Percentiles rank a stretch among this genome's conserved stretches.
These are phyloP conservation scores for Belgica antarctica DNA, from an alignment of 2,888 invertebrate genomes.

Conservation along the genomic window DNA sequence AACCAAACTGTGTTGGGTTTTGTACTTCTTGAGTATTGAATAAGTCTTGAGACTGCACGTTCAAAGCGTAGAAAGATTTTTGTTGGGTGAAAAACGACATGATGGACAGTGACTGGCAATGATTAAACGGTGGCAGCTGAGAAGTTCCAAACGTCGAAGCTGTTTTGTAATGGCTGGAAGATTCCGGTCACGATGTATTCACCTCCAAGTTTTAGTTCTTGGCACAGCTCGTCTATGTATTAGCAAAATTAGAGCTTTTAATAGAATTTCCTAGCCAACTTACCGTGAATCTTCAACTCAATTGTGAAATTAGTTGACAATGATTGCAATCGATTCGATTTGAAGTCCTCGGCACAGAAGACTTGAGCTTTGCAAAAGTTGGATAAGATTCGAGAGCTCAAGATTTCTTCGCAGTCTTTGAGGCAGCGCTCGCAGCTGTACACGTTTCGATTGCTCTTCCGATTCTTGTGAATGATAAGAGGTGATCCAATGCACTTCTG, in stretches of 20 bases:
- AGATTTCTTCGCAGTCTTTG: slow-evolving; percentile 5
- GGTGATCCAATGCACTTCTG: not conserved
- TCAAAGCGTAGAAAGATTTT: not conserved
- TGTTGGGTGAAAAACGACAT: not conserved
- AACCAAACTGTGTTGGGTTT: not conserved
- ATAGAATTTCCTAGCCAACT: too few relatives aligned
- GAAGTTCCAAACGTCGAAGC: slow-evolving; percentile 44
- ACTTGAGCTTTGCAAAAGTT: slow-evolving; percentile 25
- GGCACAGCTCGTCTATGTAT: slow-evolving; percentile 47
- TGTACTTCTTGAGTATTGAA: not conserved
- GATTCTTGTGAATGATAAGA: not conserved
- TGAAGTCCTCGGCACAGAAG: not conserved
- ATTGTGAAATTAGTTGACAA: not conserved
- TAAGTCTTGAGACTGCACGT: not conserved
- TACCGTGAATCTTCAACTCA: slow-evolving; percentile 21
- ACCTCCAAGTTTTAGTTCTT: slow-evolving; percentile 49
- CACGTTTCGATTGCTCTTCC: not conserved
- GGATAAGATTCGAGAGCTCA: not conserved
- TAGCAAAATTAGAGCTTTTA: not conserved
- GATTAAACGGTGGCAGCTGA: not conserved
- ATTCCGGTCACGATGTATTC: slow-evolving; percentile 50
- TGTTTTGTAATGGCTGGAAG: slow-evolving; percentile 47
- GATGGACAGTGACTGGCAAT: not conserved
- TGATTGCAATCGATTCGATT: not conserved
- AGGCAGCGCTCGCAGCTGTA: not conserved